Conservation (phyloP, 2,888 invertebrate species). For the Ypsolopha scabrella region DNA sequence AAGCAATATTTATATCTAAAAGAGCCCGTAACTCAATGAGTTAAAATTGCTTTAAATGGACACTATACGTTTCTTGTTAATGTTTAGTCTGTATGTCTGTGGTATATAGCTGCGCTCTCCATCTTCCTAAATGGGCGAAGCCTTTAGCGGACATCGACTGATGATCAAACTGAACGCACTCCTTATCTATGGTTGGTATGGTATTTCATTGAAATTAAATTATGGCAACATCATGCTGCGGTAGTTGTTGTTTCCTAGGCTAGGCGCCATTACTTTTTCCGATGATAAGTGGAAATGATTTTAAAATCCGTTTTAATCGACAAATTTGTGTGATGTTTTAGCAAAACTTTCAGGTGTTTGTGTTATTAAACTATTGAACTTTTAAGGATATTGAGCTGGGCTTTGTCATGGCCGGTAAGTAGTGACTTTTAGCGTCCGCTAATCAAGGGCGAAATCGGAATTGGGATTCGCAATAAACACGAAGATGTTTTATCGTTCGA, state of each 20-base stretch:
- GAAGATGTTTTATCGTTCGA: constrained; percentile 72
- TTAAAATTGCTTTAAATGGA: too few relatives aligned
- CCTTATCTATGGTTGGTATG: too few relatives aligned
- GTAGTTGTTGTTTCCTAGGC: constrained; percentile 64
- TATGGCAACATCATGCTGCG: constrained; percentile 57
- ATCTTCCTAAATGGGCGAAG: too few relatives aligned
- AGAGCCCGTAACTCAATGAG: too few relatives aligned
- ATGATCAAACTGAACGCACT: too few relatives aligned
- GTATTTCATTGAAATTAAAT: constrained; percentile 22
- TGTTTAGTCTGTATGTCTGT: too few relatives aligned
- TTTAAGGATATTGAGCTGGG: constrained; percentile 69
- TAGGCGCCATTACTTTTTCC: constrained; percentile 70
- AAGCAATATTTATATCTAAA: too few relatives aligned
- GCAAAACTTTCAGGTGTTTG: constrained; percentile 62
- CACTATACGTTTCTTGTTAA: too few relatives aligned
- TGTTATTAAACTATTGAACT: constrained; percentile 65
- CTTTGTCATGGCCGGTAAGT: constrained; percentile 88
- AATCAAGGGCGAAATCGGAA: constrained; percentile 68
- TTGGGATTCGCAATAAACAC: constrained; percentile 66
- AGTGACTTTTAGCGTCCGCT: constrained; percentile 70
- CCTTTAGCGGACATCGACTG: too few relatives aligned
- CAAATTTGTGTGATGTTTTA: constrained; percentile 70
- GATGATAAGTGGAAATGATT: constrained; percentile 70
- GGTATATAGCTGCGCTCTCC: too few relatives aligned
- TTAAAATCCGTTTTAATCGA: constrained; percentile 69